These are phyloP conservation scores for Eupelmus urozonus DNA, from an alignment of 2,888 invertebrate genomes.

Conservation along the genomic window DNA sequence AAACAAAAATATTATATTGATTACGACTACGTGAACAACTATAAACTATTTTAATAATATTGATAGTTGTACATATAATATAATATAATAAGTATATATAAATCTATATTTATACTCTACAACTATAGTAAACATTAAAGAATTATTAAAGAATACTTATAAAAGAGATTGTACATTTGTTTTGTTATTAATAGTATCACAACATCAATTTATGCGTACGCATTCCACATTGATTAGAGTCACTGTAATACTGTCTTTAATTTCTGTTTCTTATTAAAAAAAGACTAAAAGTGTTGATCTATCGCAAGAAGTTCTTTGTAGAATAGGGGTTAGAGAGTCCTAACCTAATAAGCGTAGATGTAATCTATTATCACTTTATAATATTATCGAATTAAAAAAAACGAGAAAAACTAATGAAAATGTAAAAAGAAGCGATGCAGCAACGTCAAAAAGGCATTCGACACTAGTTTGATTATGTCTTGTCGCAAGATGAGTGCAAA, in stretches of 20 bases:
- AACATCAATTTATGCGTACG: slow-evolving; percentile 43
- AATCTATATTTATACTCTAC: slow-evolving; percentile 44
- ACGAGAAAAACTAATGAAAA: slow-evolving; percentile 1
- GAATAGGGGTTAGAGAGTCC: slow-evolving; percentile 40
- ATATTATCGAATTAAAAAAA: background rate
- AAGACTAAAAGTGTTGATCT: slow-evolving; percentile 1
- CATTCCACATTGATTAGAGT: slow-evolving; percentile 42
- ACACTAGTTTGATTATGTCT: background rate
- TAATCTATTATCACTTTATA: slow-evolving; percentile 3
- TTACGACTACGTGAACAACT: slow-evolving; percentile 39
- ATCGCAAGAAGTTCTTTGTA: background rate
- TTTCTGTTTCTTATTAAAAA: no score
- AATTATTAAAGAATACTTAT: slow-evolving; percentile 43
- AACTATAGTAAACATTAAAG: slow-evolving; percentile 34
- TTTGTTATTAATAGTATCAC: slow-evolving; percentile 48
- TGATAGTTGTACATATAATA: slow-evolving; percentile 11
- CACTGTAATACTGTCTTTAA: slow-evolving; percentile 46
- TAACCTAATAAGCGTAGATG: slow-evolving; percentile 44
- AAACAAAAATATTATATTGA: slow-evolving; percentile 17
- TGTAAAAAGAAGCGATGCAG: slow-evolving; percentile 43
- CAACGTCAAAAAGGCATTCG: slow-evolving; percentile 40
- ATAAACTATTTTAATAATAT: slow-evolving; percentile 19
- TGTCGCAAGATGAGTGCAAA: slow-evolving; percentile 19
- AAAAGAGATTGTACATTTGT: slow-evolving; percentile 51
- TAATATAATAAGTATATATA: slow-evolving; percentile 22